Evolutionary conservation across 2,888 invertebrate species (phyloP), one percentile per base, ranked within the genome.

Genomic region (Rhagium mordax): DNA sequence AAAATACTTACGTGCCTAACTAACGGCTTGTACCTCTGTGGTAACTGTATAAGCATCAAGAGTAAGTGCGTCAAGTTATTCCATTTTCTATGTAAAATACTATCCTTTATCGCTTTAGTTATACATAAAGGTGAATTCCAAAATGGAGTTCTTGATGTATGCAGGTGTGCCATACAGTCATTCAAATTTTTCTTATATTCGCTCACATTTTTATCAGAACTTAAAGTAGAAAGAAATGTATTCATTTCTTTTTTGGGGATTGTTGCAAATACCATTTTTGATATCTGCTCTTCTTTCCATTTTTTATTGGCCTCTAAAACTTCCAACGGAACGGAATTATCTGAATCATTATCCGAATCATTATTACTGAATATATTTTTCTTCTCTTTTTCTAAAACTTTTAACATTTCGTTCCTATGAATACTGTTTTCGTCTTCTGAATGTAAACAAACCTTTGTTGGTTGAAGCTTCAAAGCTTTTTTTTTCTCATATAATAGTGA

Each of bases 31-130:
- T 70, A 74, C 41, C 60, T 69, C 1, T 24, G 27, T 2, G 41
- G 62, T 16, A 73, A 72, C 53, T 77, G 64, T 15, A 80, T 62
- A 16, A 81, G 49, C 33, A 77, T 66, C 21, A 81, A 68, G 10
- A 81, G 21, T 21, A 81, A 62, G 60, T 79, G 57, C 15, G 78
- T 78, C 60, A 81, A 24, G 47, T 75, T 78, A 48, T 76, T 72
- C 79, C 79, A 81, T 59, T 80, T 77, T 53, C 80, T 78, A 20
- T 59, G 78, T 20, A 80, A 67, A 16, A 81, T 66, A 65, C 74
- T 70, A 62, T 80, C 70, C 59, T 75, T 77, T 2, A 81, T 66
- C 16, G 79, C 77, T 48, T 74, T 78, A 62, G 79, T 66, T 47
- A 81, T 65, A 27, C 53, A 61, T 16, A 67, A 74, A 8, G 79